Conservation (phyloP, 2,797 vertebrate genomes). For the Triplophysa yarkandensis region DNA sequence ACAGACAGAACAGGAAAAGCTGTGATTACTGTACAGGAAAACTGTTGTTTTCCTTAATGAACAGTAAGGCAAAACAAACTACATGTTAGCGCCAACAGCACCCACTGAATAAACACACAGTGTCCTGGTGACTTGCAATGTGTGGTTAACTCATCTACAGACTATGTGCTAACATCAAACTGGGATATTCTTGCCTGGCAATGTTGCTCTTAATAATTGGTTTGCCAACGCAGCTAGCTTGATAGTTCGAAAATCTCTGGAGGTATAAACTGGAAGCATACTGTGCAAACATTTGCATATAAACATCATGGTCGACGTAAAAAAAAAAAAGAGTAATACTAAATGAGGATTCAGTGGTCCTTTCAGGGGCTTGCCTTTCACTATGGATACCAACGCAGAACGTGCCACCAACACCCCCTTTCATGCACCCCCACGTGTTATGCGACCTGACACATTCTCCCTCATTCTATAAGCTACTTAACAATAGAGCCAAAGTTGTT, state of each 20-base stretch:
- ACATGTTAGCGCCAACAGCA: slow-evolving; percentile 55
- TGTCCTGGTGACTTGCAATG: slow-evolving; percentile 54
- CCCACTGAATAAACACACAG: slow-evolving; percentile 57
- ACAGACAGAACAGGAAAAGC: slow-evolving; percentile 59
- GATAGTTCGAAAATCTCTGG: slow-evolving; percentile 52
- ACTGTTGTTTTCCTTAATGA: slow-evolving; percentile 66
- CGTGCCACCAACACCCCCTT: slow-evolving; percentile 51
- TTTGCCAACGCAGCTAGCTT: slow-evolving; percentile 38
- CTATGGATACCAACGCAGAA: slow-evolving; percentile 56
- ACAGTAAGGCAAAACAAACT: slow-evolving; percentile 63
- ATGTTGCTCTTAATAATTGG: slow-evolving; percentile 10
- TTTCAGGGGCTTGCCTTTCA: too few species aligned
- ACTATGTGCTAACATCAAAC: neutral
- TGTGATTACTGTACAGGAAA: slow-evolving; percentile 65
- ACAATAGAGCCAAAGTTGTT: slow-evolving; percentile 71
- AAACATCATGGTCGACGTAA: slow-evolving; percentile 19
- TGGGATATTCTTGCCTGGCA: neutral
- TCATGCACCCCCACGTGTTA: neutral
- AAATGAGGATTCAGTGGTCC: slow-evolving; percentile 51
- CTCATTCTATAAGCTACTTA: slow-evolving; percentile 70
- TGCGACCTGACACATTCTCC: slow-evolving; percentile 46
- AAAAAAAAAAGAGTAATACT: slow-evolving; percentile 36
- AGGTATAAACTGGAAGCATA: slow-evolving; percentile 51
- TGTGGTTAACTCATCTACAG: slow-evolving; percentile 51
- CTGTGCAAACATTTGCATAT: slow-evolving; percentile 33